Evolutionary conservation across 1,140 invertebrate species (phyloP).

Genomic region (Brachionus calyciflorus): DNA sequence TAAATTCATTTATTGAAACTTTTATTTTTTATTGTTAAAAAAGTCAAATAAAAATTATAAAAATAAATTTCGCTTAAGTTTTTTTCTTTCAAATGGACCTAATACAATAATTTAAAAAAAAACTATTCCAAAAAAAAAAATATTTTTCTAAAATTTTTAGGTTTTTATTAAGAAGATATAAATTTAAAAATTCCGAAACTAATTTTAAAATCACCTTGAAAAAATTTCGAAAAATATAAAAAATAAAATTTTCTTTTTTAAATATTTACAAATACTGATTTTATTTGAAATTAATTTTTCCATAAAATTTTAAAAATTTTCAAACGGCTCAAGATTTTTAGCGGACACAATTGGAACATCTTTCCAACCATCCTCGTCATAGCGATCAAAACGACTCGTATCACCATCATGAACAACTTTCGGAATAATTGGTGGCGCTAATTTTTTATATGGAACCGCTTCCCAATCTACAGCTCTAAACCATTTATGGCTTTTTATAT

Average conservation of each 20-base stretch:
- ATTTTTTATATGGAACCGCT: neutral
- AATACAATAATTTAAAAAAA: too few species aligned
- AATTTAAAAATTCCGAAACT: too few species aligned
- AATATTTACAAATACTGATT: neutral
- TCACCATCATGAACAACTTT: constrained; percentile 35
- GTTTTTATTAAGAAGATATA: too few species aligned
- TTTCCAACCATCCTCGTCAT: constrained; percentile 33
- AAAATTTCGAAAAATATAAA: neutral
- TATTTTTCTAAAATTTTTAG: too few species aligned
- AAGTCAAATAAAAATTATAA: too few species aligned
- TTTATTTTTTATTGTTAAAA: too few species aligned
- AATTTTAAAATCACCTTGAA: too few species aligned
- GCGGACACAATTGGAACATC: constrained; percentile 33
- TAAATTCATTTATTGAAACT: too few species aligned
- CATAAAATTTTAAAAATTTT: constrained; percentile 12
- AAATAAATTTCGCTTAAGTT: too few species aligned
- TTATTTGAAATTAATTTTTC: neutral
- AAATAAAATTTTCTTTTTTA: neutral
- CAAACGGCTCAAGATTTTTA: constrained; percentile 28
- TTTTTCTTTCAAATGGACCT: too few species aligned
- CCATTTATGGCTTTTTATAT: constrained; percentile 47
- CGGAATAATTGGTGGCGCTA: constrained; percentile 41
- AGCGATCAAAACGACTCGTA: constrained; percentile 40
- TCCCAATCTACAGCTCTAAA: constrained; percentile 25
- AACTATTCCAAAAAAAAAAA: too few species aligned